Evolutionary conservation across 2,888 invertebrate genomes (phyloP).

Genomic region (Drosophila barbarae): DNA sequence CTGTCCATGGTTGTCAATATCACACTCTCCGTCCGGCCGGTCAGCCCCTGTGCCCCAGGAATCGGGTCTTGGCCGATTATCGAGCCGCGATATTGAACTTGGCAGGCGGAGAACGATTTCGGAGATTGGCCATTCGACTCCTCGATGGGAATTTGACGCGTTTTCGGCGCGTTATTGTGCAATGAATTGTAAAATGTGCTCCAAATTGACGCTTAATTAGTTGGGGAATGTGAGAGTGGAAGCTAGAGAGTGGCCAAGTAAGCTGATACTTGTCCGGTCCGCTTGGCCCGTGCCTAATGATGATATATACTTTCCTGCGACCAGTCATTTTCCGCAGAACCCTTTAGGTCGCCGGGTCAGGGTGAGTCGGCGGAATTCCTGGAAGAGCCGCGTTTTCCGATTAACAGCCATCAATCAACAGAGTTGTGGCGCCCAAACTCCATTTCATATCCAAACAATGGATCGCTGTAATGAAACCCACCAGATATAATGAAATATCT

Average conservation of each 20-base stretch:
- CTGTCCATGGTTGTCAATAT: slow-evolving; percentile 61
- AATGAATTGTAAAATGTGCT: slow-evolving; percentile 64
- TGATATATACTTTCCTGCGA: slow-evolving; percentile 58
- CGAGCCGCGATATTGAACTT: slow-evolving; percentile 64
- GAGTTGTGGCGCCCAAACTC: slow-evolving; percentile 18
- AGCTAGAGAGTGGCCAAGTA: slow-evolving; percentile 23
- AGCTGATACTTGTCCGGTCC: slow-evolving; percentile 49
- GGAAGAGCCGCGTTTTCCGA: slow-evolving; percentile 12
- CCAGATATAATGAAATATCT: slow-evolving; percentile 23
- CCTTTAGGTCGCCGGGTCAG: slow-evolving; percentile 54
- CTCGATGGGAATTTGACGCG: slow-evolving; percentile 38
- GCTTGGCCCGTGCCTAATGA: slow-evolving; percentile 54
- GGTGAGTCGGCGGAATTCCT: slow-evolving; percentile 51
- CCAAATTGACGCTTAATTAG: slow-evolving; percentile 68
- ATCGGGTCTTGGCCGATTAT: slow-evolving; percentile 48
- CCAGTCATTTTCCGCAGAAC: slow-evolving; percentile 52
- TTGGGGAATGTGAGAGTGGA: slow-evolving; percentile 5
- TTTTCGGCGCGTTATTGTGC: slow-evolving; percentile 64
- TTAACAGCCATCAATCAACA: slow-evolving; percentile 30
- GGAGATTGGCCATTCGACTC: slow-evolving; percentile 20
- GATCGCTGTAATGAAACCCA: neutral
- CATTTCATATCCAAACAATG: slow-evolving; percentile 5
- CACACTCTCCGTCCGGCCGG: slow-evolving; percentile 30
- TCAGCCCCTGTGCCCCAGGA: neutral
- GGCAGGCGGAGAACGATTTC: slow-evolving; percentile 36